These are phyloP conservation scores for Cyprinodon diabolis DNA, from an alignment of 2,797 vertebrate genomes.

Conservation along the genomic window DNA sequence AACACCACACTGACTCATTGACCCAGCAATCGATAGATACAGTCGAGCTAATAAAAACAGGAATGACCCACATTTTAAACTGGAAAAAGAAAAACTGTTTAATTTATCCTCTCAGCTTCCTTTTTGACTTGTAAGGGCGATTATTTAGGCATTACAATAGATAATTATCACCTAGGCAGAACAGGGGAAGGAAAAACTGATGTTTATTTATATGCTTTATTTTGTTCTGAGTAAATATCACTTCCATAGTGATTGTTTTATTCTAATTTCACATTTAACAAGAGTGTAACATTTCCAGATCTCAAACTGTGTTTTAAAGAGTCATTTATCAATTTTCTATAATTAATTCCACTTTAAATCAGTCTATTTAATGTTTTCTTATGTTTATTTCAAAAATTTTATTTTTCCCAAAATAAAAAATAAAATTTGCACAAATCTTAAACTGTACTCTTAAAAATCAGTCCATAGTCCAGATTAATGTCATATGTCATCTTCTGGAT, in stretches of 20 bases:
- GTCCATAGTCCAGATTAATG: not conserved
- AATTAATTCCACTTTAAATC: not conserved
- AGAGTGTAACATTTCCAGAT: not conserved
- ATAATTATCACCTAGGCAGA: not conserved
- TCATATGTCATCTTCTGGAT: not conserved
- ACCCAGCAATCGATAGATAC: conserved; percentile 74
- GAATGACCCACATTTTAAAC: conserved; percentile 57
- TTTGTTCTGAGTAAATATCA: not conserved
- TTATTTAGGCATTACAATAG: conserved; percentile 37
- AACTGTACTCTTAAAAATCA: not conserved
- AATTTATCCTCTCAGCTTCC: conserved; percentile 35
- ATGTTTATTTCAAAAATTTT: not conserved
- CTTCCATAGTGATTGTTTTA: not conserved
- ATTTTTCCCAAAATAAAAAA: not conserved
- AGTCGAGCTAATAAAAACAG: conserved; percentile 68
- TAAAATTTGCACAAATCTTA: not conserved
- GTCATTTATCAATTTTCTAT: not conserved
- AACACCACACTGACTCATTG: conserved; percentile 49
- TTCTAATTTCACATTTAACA: not conserved
- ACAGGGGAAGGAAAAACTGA: too few relatives aligned
- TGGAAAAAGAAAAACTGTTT: conserved; percentile 42
- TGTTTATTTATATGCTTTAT: not conserved
- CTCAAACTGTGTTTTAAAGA: not conserved
- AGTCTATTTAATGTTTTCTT: not conserved
- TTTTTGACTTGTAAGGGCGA: conserved; percentile 26